These are phyloP conservation scores for Monomorium pharaonis DNA, from an alignment of 1,140 invertebrate species.

Conservation along the genomic window DNA sequence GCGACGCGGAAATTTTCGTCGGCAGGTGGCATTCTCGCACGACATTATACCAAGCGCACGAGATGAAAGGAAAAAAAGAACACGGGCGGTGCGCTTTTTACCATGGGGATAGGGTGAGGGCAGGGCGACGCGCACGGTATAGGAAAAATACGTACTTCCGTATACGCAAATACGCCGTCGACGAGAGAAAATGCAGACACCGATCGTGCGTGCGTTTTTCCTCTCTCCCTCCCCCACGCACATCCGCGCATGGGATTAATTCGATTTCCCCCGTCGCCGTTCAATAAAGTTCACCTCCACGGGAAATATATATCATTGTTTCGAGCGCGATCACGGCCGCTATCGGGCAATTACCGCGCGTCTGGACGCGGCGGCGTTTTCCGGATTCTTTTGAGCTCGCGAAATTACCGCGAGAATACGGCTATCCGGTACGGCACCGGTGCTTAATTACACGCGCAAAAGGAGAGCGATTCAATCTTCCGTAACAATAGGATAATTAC, in stretches of 20 bases:
- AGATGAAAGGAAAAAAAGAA: not conserved
- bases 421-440: not conserved
- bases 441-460: slow-evolving; percentile 52
- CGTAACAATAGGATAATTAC: slow-evolving; percentile 54
- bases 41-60: slow-evolving; percentile 9
- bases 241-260: slow-evolving; percentile 27
- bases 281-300: slow-evolving; percentile 33
- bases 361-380: slow-evolving; percentile 6
- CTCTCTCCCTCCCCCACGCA: too few species aligned
- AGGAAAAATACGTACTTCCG: slow-evolving; percentile 17
- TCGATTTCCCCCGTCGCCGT: not conserved
- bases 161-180: not conserved
- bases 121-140: not conserved
- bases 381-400: slow-evolving; percentile 57
- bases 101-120: not conserved
- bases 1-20: slow-evolving; percentile 13
- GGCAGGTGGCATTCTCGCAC: slow-evolving; percentile 19
- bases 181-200: not conserved
- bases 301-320: slow-evolving; percentile 23
- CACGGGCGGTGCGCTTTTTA: not conserved
- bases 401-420: slow-evolving; percentile 60
- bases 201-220: not conserved
- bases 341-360: slow-evolving; percentile 36
- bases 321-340: slow-evolving; percentile 15
- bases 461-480: slow-evolving; percentile 45